A percentile compares a stretch with the other conserved stretches of the same genome.
Conservation (phyloP, 2,888 invertebrate species). For the Creontiades dilutus region DNA sequence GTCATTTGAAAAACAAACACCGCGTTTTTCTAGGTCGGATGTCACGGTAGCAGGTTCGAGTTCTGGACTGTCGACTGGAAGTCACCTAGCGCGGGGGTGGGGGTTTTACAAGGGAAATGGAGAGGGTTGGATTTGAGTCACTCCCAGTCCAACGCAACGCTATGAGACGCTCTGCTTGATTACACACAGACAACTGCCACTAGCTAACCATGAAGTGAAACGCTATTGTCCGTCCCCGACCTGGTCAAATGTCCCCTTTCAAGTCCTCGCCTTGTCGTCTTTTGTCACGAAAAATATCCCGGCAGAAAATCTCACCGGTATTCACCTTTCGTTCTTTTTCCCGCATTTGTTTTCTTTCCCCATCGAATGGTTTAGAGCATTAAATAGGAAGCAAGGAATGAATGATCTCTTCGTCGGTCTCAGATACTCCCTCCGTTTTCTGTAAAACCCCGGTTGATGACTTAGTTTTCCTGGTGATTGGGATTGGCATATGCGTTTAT, state of each 20-base stretch:
- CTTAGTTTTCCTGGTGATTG: too few species aligned
- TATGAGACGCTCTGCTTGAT: slow-evolving; percentile 66
- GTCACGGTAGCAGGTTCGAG: slow-evolving; percentile 3
- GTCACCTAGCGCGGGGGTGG: not conserved
- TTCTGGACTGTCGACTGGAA: not conserved
- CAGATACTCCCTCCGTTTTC: not conserved
- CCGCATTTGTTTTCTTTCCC: not conserved
- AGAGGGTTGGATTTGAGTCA: slow-evolving; percentile 43
- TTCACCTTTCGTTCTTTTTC: slow-evolving; percentile 13
- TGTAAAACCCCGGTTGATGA: too few species aligned
- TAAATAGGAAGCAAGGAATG: not conserved
- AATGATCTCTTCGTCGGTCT: not conserved
- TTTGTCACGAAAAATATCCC: slow-evolving; percentile 43
- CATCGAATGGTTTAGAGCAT: too few species aligned
- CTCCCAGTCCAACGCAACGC: slow-evolving; percentile 45
- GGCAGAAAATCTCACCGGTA: slow-evolving; percentile 10
- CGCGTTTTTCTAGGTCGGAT: slow-evolving; percentile 8
- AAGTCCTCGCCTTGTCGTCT: slow-evolving; percentile 38
- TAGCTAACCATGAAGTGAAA: slow-evolving; percentile 70
- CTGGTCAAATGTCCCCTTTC: slow-evolving; percentile 51
- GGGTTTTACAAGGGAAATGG: not conserved
- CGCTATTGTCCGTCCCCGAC: slow-evolving; percentile 62
- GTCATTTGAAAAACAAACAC: not conserved
- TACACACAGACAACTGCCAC: slow-evolving; percentile 60
- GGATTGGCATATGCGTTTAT: too few species aligned